Evolutionary conservation across 1,140 invertebrate genomes (phyloP).

Genomic region (Ceratitis capitata): DNA sequence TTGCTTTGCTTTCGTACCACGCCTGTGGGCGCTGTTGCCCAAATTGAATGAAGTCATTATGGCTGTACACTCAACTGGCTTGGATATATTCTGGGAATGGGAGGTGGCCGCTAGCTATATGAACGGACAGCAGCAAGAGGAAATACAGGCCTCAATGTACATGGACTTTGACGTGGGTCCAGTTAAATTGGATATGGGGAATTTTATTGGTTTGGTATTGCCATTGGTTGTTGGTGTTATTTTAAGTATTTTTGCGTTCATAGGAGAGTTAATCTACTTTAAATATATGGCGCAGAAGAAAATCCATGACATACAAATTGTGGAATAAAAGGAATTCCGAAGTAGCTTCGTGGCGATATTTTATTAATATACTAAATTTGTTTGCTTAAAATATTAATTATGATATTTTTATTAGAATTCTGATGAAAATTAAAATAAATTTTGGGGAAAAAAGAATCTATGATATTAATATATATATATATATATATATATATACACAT

Average conservation of each 20-base stretch:
- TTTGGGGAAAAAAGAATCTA: too few relatives aligned
- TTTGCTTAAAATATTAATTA: too few relatives aligned
- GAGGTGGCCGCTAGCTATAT: constrained; percentile 53
- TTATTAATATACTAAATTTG: too few relatives aligned
- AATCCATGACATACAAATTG: neutral
- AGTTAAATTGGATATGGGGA: constrained; percentile 52
- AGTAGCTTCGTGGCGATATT: too few relatives aligned
- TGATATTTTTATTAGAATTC: too few relatives aligned
- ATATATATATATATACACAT: too few relatives aligned
- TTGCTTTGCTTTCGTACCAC: constrained; percentile 52
- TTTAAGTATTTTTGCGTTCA: constrained; percentile 52
- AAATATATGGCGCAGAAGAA: neutral
- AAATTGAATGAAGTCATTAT: constrained; percentile 53
- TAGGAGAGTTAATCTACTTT: constrained; percentile 44
- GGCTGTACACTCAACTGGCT: constrained; percentile 54
- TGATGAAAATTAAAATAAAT: too few relatives aligned
- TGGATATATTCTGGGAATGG: constrained; percentile 61
- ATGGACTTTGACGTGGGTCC: constrained; percentile 53
- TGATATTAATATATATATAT: too few relatives aligned
- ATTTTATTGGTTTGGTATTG: constrained; percentile 55
- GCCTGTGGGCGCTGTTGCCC: constrained; percentile 51
- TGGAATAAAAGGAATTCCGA: neutral
- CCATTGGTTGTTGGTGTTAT: constrained; percentile 55
- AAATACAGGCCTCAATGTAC: constrained; percentile 50
- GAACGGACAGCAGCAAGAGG: constrained; percentile 54